A percentile compares a stretch with the other conserved stretches of the same genome.
phyloP scores from a whole-genome alignment of 2,797 vertebrate species.

The Coreius guichenoti region DNA sequence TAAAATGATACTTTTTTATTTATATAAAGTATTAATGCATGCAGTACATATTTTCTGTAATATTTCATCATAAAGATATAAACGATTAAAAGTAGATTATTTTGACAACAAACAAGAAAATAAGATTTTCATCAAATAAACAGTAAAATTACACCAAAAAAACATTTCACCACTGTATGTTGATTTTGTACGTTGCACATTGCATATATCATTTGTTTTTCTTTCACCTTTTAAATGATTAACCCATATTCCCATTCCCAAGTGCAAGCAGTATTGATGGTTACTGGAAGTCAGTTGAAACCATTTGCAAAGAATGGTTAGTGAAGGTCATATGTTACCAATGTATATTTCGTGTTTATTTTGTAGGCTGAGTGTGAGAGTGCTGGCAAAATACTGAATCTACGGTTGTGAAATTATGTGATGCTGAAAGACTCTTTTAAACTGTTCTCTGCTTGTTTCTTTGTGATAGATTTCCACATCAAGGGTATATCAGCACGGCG shows the following conservation, averaged over 20 bases:
- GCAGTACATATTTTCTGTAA: background rate
- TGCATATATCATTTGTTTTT: background rate
- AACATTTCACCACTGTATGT: background rate
- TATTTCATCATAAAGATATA: background rate
- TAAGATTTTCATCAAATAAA: background rate
- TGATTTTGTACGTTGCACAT: background rate
- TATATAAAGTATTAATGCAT: background rate
- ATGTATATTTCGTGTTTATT: background rate
- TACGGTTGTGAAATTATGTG: background rate
- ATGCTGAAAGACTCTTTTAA: slow-evolving; percentile 62
- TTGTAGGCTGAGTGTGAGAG: background rate
- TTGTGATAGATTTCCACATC: slow-evolving; percentile 52
- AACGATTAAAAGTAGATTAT: background rate
- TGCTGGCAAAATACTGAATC: background rate
- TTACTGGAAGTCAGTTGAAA: background rate
- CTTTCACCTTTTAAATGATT: background rate
- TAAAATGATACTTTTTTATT: background rate
- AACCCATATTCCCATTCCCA: background rate
- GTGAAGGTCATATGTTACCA: background rate
- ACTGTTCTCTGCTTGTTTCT: slow-evolving; percentile 61
- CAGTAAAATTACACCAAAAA: background rate
- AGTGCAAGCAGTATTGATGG: background rate
- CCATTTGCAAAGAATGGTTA: background rate
- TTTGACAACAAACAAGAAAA: background rate
- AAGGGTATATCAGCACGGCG: slow-evolving; percentile 60